phyloP scores from a whole-genome alignment of 2,797 vertebrate species.

The Synaphobranchus kaupii region DNA sequence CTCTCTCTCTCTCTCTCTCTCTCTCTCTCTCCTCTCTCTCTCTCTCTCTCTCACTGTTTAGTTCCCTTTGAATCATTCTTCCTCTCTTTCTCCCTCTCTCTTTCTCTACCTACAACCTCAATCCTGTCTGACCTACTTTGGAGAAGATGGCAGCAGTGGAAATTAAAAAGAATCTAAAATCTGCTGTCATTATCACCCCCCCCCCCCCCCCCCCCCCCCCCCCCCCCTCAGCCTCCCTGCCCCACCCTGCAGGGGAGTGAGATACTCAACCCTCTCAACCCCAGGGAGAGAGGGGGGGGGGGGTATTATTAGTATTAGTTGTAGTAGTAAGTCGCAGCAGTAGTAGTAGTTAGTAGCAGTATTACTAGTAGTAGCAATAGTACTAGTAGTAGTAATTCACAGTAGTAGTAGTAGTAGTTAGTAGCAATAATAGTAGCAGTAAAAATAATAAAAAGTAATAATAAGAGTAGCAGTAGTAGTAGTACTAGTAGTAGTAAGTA shows the following conservation, averaged over 20 bases:
- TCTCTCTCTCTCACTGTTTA: background rate
- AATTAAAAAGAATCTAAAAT: background rate
- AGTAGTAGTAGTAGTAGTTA: background rate
- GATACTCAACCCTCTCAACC: background rate
- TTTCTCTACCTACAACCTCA: background rate
- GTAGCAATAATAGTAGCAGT: too few relatives aligned
- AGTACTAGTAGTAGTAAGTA: too few relatives aligned
- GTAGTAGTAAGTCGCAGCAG: background rate
- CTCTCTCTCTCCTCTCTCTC: background rate
- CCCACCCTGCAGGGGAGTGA: background rate
- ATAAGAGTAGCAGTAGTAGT: too few relatives aligned
- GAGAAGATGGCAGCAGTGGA: background rate
- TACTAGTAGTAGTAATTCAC: background rate
- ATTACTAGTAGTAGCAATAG: too few relatives aligned
- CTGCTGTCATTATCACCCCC: background rate
- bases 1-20: background rate
- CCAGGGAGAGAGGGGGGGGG: background rate
- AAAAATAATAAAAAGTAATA: too few relatives aligned
- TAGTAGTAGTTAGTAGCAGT: background rate
- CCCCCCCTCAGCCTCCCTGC: too few relatives aligned
- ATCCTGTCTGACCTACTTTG: conserved; percentile 17
- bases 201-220: background rate
- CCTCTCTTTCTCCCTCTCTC: background rate
- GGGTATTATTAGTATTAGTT: background rate
- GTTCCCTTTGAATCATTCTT: background rate